Conservation (phyloP, 37 sponge, comb jelly and placozoan genomes). For the Cladorhizidae sp. region DNA sequence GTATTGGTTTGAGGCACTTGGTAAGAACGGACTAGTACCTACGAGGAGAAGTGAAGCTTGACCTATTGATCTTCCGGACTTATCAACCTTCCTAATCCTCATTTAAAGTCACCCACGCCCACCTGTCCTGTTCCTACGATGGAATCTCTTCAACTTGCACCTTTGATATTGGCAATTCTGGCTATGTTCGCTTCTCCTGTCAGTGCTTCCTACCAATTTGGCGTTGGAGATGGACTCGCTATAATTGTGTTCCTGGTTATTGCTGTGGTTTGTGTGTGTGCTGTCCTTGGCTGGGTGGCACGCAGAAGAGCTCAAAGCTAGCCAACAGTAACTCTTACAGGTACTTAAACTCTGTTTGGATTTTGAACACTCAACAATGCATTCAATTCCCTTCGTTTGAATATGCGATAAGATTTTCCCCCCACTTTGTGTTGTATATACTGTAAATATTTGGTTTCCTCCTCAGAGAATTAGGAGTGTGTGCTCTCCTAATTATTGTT, state of each 20-base stretch:
- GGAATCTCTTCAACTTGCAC: slow-evolving; percentile 12
- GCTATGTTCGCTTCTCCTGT: slow-evolving; percentile 35
- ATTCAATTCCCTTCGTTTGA: too few relatives aligned
- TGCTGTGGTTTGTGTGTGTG: slow-evolving; percentile 61
- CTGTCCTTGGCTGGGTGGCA: slow-evolving; percentile 69
- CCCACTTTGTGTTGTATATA: too few relatives aligned
- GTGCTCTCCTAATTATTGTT: too few relatives aligned
- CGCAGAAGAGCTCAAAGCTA: slow-evolving; percentile 43
- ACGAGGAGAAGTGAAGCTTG: background rate
- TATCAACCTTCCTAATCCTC: background rate
- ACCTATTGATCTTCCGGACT: background rate
- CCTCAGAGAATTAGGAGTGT: too few relatives aligned
- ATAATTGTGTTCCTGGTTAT: slow-evolving; percentile 59
- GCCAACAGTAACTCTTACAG: too few relatives aligned
- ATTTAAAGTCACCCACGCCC: background rate
- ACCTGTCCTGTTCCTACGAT: too few relatives aligned
- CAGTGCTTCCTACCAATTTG: slow-evolving; percentile 58
- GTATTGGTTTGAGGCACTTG: too few relatives aligned
- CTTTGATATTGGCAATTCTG: slow-evolving; percentile 39
- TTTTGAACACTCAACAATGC: too few relatives aligned
- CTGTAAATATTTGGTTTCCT: too few relatives aligned
- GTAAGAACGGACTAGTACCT: too few relatives aligned
- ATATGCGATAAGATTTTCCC: too few relatives aligned
- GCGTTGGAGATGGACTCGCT: slow-evolving; percentile 81
- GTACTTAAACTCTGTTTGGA: too few relatives aligned